A percentile compares a stretch with the other conserved stretches of the same genome.
Evolutionary conservation across 2,113 vertebrate genomes (phyloP).

Genomic region (Urocitellus parryii): DNA sequence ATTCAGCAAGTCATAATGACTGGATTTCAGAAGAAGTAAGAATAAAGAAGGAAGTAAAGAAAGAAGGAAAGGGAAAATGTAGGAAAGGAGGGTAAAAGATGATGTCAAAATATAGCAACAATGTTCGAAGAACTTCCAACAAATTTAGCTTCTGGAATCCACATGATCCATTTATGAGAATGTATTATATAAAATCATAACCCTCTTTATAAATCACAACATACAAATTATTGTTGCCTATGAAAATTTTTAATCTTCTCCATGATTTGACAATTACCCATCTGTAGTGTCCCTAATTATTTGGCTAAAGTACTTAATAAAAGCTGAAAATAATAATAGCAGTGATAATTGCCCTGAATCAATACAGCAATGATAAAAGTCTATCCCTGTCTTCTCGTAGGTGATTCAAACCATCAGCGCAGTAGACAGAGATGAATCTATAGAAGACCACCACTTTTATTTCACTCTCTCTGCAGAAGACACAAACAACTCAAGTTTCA

Average conservation of each 20-base stretch:
- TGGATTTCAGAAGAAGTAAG: not conserved
- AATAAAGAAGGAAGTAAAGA: not conserved
- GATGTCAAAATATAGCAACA: not conserved
- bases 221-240: not conserved
- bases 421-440: constrained; percentile 92
- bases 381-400: constrained; percentile 83
- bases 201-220: not conserved
- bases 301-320: not conserved
- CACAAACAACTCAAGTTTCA: constrained; percentile 91
- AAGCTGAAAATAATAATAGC: not conserved
- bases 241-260: not conserved
- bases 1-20: not conserved
- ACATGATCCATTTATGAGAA: not conserved
- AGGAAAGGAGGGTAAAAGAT: not conserved
- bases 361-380: not conserved
- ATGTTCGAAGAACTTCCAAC: not conserved
- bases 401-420: constrained; percentile 93
- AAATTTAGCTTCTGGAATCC: not conserved
- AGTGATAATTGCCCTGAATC: not conserved
- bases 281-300: not conserved
- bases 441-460: constrained; percentile 90
- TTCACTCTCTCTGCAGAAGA: constrained; percentile 91
- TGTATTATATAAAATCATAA: not conserved
- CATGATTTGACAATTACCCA: not conserved
- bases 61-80: not conserved